Base-by-base conservation (phyloP, 2,113 vertebrate species). In the Triplophysa siluroides region DNA sequence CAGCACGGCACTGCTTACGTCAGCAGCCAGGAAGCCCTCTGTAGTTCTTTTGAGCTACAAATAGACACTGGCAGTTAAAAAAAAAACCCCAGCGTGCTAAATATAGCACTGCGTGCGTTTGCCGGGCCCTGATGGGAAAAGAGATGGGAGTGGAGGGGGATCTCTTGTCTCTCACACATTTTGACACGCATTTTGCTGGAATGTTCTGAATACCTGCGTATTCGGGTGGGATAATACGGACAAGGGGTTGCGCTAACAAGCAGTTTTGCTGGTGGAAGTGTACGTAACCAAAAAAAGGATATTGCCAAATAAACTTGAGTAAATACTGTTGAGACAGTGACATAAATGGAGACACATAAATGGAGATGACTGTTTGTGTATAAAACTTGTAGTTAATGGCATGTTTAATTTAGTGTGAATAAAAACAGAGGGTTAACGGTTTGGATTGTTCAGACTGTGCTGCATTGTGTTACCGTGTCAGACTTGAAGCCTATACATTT, bases 11-110 rank as follows among this genome's bases (percentile, higher is more conserved):
- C 81, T 84, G 85, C 89, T 91, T 86, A 92, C 91, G 91, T 92
- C 91, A 92, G 89, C 86, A 90, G 87, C 85, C 86, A 92, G 91
- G 92, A 90, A 93, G 91, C 89, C 92, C 91, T 92, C 90, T 89
- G 89, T 93, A 89, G 87, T 90, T 92, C 87, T 85, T 83, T 64
- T 85, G 83, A 84, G 86, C 90, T 86, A 90, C 91, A 93, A 93
- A 93, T 92, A 93, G 93, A 90, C 90, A 83, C 88, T 69, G 87
- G 85, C 86, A 74, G 89, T 77, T 89, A 92, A 91, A 92, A 93
- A 91, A 91, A 88, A 38, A 6, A 6, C 90, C 87, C 88, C 86
- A 85, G 88, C 85, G 66, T 81, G 43, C 92, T 93, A 92, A 88
- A 92, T 91, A 93, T 93, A 93, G 90, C 85, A 38, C 82, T 78